phyloP scores from a whole-genome alignment of 2,888 invertebrate species.

The Spisula solida region DNA sequence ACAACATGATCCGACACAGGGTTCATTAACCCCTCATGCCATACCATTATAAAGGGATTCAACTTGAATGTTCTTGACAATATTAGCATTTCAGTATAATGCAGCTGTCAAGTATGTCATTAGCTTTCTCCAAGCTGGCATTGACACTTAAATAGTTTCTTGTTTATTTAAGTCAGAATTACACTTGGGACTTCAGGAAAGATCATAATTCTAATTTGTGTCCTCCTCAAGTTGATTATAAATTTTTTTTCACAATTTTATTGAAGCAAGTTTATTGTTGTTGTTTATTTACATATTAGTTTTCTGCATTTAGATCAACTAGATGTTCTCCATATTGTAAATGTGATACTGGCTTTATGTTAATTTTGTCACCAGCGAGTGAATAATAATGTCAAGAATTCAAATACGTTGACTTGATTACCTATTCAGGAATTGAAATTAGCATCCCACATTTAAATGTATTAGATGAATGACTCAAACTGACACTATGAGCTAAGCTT shows the following conservation, averaged over 20 bases:
- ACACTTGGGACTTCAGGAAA: neutral
- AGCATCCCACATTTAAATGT: neutral
- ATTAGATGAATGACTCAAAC: neutral
- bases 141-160: neutral
- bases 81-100: neutral
- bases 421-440: constrained; percentile 4
- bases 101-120: neutral
- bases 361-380: neutral
- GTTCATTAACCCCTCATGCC: too few relatives aligned
- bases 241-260: neutral
- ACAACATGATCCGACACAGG: too few relatives aligned
- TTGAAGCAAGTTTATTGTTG: neutral
- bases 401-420: constrained; percentile 8
- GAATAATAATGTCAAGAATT: constrained; percentile 20
- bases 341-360: constrained; percentile 3
- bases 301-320: neutral
- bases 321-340: neutral
- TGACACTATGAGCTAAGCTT: neutral
- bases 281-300: neutral
- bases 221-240: neutral
- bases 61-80: neutral
- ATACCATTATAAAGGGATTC: too few relatives aligned
- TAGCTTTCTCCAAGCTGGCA: neutral
- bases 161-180: constrained; percentile 5
- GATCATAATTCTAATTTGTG: neutral